phyloP scores from a whole-genome alignment of 2,113 vertebrate genomes.

The Plotosus lineatus region DNA sequence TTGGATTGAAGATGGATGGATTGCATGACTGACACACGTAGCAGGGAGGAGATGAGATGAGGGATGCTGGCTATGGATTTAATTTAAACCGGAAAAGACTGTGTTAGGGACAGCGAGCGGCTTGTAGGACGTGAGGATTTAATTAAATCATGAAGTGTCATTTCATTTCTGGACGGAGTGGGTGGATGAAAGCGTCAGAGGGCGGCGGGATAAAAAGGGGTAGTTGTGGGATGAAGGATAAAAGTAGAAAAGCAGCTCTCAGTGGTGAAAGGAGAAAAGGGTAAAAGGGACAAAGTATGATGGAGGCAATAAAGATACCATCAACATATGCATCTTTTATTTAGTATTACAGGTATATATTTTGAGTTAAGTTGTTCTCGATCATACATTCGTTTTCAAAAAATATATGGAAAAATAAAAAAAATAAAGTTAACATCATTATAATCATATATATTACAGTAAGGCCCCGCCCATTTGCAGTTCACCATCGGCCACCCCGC shows the following conservation, averaged over 20 bases:
- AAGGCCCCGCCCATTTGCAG: no score
- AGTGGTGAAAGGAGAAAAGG: background rate
- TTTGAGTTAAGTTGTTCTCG: no score
- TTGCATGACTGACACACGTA: conserved; percentile 8
- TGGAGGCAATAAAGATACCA: background rate
- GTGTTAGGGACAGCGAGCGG: conserved; percentile 6
- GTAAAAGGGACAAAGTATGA: background rate
- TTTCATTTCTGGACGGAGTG: conserved; percentile 50
- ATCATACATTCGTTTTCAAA: no score
- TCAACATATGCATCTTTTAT: no score
- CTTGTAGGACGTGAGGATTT: conserved; percentile 50
- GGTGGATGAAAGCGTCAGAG: background rate
- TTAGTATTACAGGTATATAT: no score
- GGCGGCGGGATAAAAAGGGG: background rate
- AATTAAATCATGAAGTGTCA: conserved; percentile 62
- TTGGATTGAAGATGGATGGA: conserved; percentile 32
- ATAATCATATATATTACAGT: no score
- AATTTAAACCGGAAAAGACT: background rate
- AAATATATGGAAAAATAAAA: no score
- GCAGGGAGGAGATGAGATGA: background rate
- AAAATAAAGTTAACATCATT: no score
- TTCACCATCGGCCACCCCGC: no score
- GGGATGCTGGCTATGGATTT: conserved; percentile 25
- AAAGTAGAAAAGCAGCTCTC: conserved; percentile 30
- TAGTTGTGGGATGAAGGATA: conserved; percentile 59